Evolutionary conservation across 2,888 invertebrate genomes (phyloP).

Genomic region (Rhyacophila evoluta): DNA sequence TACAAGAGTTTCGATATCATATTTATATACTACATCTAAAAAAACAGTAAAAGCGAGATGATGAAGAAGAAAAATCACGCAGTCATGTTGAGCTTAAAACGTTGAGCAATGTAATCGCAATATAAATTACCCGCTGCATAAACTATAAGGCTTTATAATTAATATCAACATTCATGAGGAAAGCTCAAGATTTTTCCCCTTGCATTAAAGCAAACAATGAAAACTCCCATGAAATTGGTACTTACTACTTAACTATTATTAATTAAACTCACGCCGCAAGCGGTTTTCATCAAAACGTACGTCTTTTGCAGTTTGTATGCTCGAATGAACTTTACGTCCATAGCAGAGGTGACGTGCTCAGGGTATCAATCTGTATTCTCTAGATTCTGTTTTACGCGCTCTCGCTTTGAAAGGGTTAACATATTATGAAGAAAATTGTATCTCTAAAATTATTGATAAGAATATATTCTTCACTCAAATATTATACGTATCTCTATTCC

Average conservation of each 20-base stretch:
- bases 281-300: constrained; percentile 1
- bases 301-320: constrained; percentile 18
- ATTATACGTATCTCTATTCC: too few species aligned
- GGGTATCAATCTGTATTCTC: constrained; percentile 11
- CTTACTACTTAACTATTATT: constrained; percentile 7
- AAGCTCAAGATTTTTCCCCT: background rate
- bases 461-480: too few species aligned
- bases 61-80: too few species aligned
- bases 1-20: too few species aligned
- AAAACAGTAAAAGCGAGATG: too few species aligned
- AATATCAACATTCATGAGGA: background rate
- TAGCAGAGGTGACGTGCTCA: constrained; percentile 12
- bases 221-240: background rate
- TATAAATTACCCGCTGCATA: background rate
- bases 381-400: background rate
- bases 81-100: too few species aligned
- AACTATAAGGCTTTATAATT: background rate
- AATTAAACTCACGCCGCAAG: background rate
- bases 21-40: too few species aligned
- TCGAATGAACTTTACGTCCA: constrained; percentile 14
- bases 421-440: background rate
- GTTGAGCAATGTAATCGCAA: too few species aligned
- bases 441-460: too few species aligned
- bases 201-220: background rate
- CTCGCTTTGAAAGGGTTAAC: constrained; percentile 2